Percentiles rank a stretch among this genome's conserved stretches.
Evolutionary conservation across 1,140 invertebrate genomes (phyloP).

Genomic region (Trachymyrmex septentrionalis): DNA sequence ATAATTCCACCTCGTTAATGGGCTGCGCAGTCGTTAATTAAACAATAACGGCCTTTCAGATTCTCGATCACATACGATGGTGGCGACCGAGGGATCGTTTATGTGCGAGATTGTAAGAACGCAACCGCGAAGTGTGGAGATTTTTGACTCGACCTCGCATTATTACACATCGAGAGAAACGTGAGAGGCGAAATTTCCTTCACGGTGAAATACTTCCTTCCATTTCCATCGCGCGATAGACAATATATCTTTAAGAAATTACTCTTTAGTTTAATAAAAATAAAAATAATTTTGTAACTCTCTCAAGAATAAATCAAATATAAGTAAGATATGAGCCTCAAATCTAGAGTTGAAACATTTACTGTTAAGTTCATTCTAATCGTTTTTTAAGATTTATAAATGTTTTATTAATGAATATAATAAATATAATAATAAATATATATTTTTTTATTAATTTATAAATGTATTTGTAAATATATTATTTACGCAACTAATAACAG

Average conservation of each 20-base stretch:
- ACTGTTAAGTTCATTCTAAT: too few relatives aligned
- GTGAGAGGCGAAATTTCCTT: background rate
- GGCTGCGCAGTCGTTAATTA: constrained; percentile 34
- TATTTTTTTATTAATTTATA: too few relatives aligned
- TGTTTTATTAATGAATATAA: too few relatives aligned
- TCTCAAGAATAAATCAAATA: too few relatives aligned
- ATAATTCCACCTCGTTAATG: constrained; percentile 42
- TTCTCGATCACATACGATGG: background rate
- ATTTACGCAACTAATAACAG: too few relatives aligned
- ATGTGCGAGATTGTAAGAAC: background rate
- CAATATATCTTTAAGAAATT: background rate
- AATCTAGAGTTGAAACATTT: too few relatives aligned
- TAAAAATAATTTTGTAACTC: too few relatives aligned
- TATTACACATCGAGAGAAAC: background rate
- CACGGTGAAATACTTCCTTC: background rate
- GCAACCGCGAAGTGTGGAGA: background rate
- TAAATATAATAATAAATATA: too few relatives aligned
- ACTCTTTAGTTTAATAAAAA: background rate
- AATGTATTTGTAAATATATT: too few relatives aligned
- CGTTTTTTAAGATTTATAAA: too few relatives aligned
- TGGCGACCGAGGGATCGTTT: background rate
- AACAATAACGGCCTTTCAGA: constrained; percentile 39
- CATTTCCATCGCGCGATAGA: background rate
- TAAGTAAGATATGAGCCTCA: too few relatives aligned
- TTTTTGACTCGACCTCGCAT: background rate